Evolutionary conservation across 2,113 vertebrate genomes (phyloP).

Genomic region (Rhegmatorhina hoffmannsi): DNA sequence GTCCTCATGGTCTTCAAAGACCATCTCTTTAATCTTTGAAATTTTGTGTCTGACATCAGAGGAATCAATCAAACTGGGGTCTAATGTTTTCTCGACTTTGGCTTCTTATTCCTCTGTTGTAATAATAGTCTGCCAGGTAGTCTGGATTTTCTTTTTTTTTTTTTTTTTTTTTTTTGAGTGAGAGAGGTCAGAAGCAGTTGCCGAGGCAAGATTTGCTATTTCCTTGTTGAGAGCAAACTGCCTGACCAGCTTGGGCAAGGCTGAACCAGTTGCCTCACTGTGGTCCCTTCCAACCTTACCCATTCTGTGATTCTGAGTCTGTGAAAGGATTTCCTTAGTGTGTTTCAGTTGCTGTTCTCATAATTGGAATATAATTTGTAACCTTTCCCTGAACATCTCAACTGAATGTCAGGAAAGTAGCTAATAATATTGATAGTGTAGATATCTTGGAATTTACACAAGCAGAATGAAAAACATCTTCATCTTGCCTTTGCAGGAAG

Average conservation of each 20-base stretch:
- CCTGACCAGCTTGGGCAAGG: background rate
- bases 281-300: background rate
- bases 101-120: background rate
- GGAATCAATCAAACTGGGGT: background rate
- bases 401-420: background rate
- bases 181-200: background rate
- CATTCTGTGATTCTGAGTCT: background rate
- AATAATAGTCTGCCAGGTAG: background rate
- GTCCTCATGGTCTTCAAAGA: background rate
- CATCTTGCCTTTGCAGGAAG: background rate
- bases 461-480: background rate
- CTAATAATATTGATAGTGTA: background rate
- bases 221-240: background rate
- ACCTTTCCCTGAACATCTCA: background rate
- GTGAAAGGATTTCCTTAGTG: background rate
- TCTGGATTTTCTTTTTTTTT: background rate
- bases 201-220: background rate
- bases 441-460: background rate
- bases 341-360: background rate
- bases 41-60: background rate
- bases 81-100: background rate
- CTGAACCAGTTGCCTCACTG: accelerated
- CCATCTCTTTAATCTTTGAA: background rate
- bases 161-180: background rate
- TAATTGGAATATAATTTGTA: conserved; percentile 12